phyloP scores from a whole-genome alignment of 2,797 vertebrate species.

The Tragelaphus eurycerus region DNA sequence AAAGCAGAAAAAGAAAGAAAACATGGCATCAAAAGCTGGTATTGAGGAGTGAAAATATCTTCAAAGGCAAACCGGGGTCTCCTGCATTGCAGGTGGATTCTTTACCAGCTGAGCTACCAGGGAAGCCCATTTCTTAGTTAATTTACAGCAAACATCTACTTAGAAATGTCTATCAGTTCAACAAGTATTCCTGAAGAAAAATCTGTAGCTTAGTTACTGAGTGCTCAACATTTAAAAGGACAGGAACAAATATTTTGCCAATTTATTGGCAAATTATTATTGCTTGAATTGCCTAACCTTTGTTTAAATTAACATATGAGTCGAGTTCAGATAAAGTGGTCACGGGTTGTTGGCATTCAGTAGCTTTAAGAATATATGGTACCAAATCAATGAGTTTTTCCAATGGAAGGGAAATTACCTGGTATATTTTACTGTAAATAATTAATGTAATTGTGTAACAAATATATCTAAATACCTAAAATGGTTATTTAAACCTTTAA shows the following conservation, averaged over 20 bases:
- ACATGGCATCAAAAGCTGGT: background rate
- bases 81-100: background rate
- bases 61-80: background rate
- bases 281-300: conserved; percentile 28
- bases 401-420: background rate
- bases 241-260: background rate
- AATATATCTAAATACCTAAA: background rate
- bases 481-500: conserved; percentile 9
- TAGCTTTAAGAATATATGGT: background rate
- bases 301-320: conserved; percentile 27
- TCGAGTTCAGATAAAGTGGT: background rate
- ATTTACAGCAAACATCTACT: conserved; percentile 24
- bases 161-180: conserved; percentile 39
- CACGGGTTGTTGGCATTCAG: background rate
- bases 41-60: background rate
- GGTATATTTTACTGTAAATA: conserved; percentile 38
- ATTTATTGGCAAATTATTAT: background rate
- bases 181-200: conserved; percentile 31
- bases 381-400: background rate
- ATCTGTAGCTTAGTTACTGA: background rate
- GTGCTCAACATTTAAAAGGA: conserved; percentile 22
- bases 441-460: conserved; percentile 34
- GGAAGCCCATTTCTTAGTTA: background rate
- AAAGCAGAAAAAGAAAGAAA: conserved; percentile 46
- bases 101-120: background rate